Base-by-base conservation (phyloP, 2,797 vertebrate species). In the Enteromius mattozi region DNA sequence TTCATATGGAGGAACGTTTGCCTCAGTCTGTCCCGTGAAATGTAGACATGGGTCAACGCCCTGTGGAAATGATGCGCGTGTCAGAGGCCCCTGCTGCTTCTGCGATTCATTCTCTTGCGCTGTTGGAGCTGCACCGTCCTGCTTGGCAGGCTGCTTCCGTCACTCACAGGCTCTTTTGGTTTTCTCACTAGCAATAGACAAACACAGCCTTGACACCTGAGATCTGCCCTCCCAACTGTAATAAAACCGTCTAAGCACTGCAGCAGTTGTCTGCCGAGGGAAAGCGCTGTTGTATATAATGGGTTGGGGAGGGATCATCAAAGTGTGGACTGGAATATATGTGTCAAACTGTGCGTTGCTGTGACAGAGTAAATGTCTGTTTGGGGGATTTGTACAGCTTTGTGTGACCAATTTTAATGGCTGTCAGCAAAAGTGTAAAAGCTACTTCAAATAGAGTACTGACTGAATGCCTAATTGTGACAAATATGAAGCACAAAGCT, bases 111-210 rank as follows among this genome's bases (percentile, higher is more conserved):
- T 92, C 90, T 86, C 86, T 83, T 70, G 49, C 86, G 12, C 85
- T 71, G 91, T 90, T 90, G 87, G 91, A 92, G 92, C 92, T 89
- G 88, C 91, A 89, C 71, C 75, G 87, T 80, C 86, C 56, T 63
- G 78, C 81, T 87, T 81, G 87, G 79, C 19, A 56, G 69, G 82
- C 86, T 84, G 90, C 86, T 90, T 89, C 91, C 89, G 91, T 93
- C 93, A 92, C 91, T 92, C 90, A 92, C 81, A 45, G 82, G 82
- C 83, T 88, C 89, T 89, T 90, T 88, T 88, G 87, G 89, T 85
- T 91, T 89, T 86, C 81, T 87, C 92, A 91, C 91, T 87, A 89
- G 88, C 84, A 89, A 89, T 87, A 88, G 89, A 93, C 89, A 91
- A 89, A 89, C 86, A 81, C 69, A 86, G 86, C 80, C 66, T 83